A percentile compares a stretch with the other conserved stretches of the same genome.
Evolutionary conservation across 2,888 invertebrate species (phyloP).

Genomic region (Oscheius onirici): DNA sequence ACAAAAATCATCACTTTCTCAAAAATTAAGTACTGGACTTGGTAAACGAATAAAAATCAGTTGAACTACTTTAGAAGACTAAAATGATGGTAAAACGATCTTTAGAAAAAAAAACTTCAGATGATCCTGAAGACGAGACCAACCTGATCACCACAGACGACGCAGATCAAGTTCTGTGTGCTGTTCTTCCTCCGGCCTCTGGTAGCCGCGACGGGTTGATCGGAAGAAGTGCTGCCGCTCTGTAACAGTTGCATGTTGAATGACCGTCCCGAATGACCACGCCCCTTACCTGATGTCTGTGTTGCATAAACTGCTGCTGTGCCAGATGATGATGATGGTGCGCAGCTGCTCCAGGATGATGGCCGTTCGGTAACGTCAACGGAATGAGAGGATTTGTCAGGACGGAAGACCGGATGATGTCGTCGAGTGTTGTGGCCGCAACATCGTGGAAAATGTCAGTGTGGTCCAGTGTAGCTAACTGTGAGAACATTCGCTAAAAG

Average conservation of each 20-base stretch:
- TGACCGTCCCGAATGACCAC: neutral
- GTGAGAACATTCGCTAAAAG: slow-evolving; percentile 31
- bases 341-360: neutral
- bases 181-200: slow-evolving; percentile 53
- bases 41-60: no score
- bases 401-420: slow-evolving; percentile 28
- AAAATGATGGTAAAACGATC: no score
- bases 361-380: neutral
- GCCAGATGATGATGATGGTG: slow-evolving; percentile 5
- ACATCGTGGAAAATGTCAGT: slow-evolving; percentile 35
- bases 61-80: no score
- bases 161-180: slow-evolving; percentile 54
- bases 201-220: slow-evolving; percentile 1
- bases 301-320: slow-evolving; percentile 20
- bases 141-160: slow-evolving; percentile 65
- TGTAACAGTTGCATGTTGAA: neutral
- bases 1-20: no score
- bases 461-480: slow-evolving; percentile 34
- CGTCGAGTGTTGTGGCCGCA: slow-evolving; percentile 28
- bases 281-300: slow-evolving; percentile 2
- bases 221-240: slow-evolving; percentile 13
- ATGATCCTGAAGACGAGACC: no score
- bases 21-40: no score
- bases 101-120: no score
- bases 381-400: slow-evolving; percentile 21